Conservation (phyloP, 2,888 invertebrate genomes). For the Bursaphelenchus okinawaensis region DNA sequence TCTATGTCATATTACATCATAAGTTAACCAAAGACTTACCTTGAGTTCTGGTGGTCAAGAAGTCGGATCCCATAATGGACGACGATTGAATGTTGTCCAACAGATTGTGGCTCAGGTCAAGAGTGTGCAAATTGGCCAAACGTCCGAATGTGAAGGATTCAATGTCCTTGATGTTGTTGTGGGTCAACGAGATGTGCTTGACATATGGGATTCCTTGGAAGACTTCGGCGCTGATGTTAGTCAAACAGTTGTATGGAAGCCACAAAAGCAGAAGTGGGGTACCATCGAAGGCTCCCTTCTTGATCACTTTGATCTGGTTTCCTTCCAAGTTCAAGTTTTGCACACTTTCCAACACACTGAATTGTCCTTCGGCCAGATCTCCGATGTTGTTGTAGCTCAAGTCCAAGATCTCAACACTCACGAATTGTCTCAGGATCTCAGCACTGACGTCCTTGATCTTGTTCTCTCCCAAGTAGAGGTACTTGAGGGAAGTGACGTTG, state of each 20-base stretch:
- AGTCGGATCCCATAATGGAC: conserved; percentile 48
- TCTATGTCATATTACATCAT: too few relatives aligned
- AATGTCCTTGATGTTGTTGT: conserved; percentile 55
- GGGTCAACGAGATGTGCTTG: conserved; percentile 55
- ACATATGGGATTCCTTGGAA: conserved; percentile 57
- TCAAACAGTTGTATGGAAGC: conserved; percentile 56
- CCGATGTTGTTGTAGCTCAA: conserved; percentile 55
- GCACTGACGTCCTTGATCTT: conserved; percentile 62
- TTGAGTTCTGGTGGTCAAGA: conserved; percentile 52
- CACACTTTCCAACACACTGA: conserved; percentile 52
- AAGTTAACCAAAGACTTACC: conserved; percentile 27
- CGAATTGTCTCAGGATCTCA: conserved; percentile 68
- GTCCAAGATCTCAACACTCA: conserved; percentile 50
- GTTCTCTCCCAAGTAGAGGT: conserved; percentile 57
- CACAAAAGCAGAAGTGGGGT: conserved; percentile 57
- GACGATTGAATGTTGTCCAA: conserved; percentile 44
- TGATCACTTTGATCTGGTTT: conserved; percentile 50
- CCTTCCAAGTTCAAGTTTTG: conserved; percentile 57
- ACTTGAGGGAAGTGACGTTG: conserved; percentile 48
- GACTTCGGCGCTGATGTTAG: conserved; percentile 40
- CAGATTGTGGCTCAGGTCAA: conserved; percentile 78
- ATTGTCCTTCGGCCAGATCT: conserved; percentile 43
- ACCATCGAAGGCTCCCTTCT: conserved; percentile 54
- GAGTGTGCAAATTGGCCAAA: conserved; percentile 78
- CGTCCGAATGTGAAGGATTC: conserved; percentile 67